Evolutionary conservation across 2,888 invertebrate species (phyloP).

Genomic region (Epinotia ramella): DNA sequence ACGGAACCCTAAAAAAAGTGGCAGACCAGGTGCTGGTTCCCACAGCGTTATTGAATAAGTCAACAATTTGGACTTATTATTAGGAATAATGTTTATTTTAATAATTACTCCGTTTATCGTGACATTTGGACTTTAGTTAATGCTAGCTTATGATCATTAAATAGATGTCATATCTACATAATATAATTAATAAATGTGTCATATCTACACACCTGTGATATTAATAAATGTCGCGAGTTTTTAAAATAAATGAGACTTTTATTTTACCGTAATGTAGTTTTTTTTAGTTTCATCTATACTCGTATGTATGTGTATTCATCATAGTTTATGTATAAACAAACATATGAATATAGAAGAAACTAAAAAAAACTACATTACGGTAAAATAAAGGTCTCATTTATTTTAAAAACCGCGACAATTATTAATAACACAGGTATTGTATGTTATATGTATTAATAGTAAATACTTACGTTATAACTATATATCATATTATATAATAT

Average conservation of each 20-base stretch:
- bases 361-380: not conserved
- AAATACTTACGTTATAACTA: too few species aligned
- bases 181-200: too few species aligned
- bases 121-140: not conserved
- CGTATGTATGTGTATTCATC: too few species aligned
- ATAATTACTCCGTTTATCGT: constrained; percentile 11
- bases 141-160: not conserved
- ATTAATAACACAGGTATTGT: too few species aligned
- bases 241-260: not conserved
- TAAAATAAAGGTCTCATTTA: not conserved
- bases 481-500: too few species aligned
- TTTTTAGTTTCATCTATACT: too few species aligned
- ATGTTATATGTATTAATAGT: too few species aligned
- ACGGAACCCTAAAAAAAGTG: too few species aligned
- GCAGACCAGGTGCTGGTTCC: constrained; percentile 17
- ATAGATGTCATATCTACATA: not conserved
- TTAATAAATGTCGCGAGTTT: not conserved
- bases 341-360: too few species aligned
- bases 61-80: constrained; percentile 19
- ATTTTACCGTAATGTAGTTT: not conserved
- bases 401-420: too few species aligned
- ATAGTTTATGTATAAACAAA: too few species aligned
- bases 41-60: constrained; percentile 18
- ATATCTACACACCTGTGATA: too few species aligned
- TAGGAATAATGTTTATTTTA: constrained; percentile 16